phyloP scores from a whole-genome alignment of 2,888 invertebrate species.

The Calephelis perditalis region DNA sequence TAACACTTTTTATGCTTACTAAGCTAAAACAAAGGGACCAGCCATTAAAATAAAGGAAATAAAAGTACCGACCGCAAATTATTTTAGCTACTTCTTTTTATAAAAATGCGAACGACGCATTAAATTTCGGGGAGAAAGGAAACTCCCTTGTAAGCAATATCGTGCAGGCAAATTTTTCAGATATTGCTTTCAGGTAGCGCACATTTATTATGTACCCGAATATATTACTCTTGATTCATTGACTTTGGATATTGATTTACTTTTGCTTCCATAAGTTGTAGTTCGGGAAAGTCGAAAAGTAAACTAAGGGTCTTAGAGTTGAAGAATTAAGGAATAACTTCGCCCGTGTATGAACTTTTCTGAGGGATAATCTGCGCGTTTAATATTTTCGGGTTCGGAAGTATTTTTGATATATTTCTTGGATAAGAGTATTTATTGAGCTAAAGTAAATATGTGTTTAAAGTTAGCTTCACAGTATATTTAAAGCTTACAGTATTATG shows the following conservation, averaged over 20 bases:
- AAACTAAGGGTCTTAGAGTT: slow-evolving; percentile 51
- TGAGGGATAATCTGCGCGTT: slow-evolving; percentile 13
- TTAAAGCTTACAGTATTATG: too few relatives aligned
- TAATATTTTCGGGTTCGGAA: slow-evolving; percentile 15
- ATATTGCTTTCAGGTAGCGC: slow-evolving; percentile 79
- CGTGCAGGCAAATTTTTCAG: slow-evolving; percentile 79
- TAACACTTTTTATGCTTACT: slow-evolving; percentile 57
- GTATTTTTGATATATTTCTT: slow-evolving; percentile 16
- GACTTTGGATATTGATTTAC: slow-evolving; percentile 78
- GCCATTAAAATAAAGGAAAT: slow-evolving; percentile 74
- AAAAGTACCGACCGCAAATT: slow-evolving; percentile 74
- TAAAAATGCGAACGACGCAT: slow-evolving; percentile 78
- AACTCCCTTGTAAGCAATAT: slow-evolving; percentile 78
- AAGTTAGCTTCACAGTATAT: too few relatives aligned
- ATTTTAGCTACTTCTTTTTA: slow-evolving; percentile 78
- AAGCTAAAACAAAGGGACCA: slow-evolving; percentile 68
- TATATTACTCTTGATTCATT: slow-evolving; percentile 79
- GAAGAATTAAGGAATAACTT: slow-evolving; percentile 51
- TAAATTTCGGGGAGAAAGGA: slow-evolving; percentile 78
- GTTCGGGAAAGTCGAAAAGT: slow-evolving; percentile 54
- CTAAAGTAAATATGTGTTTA: not conserved
- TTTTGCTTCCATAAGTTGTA: slow-evolving; percentile 74
- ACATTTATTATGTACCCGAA: slow-evolving; percentile 79
- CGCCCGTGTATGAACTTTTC: slow-evolving; percentile 36
- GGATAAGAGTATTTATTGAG: slow-evolving; percentile 7